phyloP scores from a whole-genome alignment of 2,888 invertebrate species.

The Cataglyphis cursor region DNA sequence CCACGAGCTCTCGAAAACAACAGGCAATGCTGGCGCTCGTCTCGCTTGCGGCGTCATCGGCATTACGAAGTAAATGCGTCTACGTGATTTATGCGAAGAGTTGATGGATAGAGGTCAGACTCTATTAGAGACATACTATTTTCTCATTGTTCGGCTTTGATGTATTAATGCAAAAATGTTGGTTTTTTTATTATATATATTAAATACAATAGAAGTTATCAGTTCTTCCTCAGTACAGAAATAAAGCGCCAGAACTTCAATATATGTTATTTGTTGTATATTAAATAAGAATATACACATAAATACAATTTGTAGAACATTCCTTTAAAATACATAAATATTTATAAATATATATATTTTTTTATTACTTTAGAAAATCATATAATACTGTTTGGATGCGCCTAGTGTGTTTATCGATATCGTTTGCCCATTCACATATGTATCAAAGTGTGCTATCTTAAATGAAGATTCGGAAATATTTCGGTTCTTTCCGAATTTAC shows the following conservation, averaged over 20 bases:
- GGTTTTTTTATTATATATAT: constrained; percentile 41
- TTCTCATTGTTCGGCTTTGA: constrained; percentile 34
- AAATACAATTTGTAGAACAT: constrained; percentile 1
- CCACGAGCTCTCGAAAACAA: constrained; percentile 96
- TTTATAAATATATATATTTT: constrained; percentile 33
- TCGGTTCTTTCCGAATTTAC: neutral
- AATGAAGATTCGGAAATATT: neutral
- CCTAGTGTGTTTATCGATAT: neutral
- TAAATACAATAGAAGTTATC: constrained; percentile 36
- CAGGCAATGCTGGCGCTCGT: constrained; percentile 97
- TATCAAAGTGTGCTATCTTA: neutral
- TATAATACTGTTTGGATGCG: neutral
- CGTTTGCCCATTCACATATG: neutral
- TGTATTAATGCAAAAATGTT: constrained; percentile 46
- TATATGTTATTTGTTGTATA: neutral
- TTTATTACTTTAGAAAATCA: neutral
- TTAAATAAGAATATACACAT: constrained; percentile 57
- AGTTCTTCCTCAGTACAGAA: neutral
- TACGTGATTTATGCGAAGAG: neutral
- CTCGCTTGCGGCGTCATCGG: constrained; percentile 96
- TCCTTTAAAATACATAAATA: neutral
- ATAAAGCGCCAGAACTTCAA: neutral
- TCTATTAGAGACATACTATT: constrained; percentile 50
- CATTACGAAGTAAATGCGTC: constrained; percentile 87
- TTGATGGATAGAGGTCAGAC: constrained; percentile 4